Evolutionary conservation across 2,888 invertebrate species (phyloP).

Genomic region (Clivina fossor): DNA sequence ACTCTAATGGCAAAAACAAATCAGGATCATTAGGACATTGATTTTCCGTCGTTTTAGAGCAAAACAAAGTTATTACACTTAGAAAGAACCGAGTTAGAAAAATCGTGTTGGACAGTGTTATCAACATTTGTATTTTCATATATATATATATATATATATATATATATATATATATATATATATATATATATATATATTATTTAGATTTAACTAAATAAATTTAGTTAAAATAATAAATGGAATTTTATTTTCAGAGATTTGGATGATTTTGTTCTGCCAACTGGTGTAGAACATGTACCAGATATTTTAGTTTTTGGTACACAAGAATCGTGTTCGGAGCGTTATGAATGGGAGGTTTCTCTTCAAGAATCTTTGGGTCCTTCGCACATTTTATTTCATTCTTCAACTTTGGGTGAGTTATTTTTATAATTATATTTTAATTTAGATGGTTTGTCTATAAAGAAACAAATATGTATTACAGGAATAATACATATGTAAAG

Average conservation of each 20-base stretch:
- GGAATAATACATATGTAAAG: too few species aligned
- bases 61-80: too few species aligned
- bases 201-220: background rate
- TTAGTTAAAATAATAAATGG: too few species aligned
- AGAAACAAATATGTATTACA: too few species aligned
- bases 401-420: constrained; percentile 70
- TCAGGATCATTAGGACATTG: too few species aligned
- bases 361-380: constrained; percentile 93
- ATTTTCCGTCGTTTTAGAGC: too few species aligned
- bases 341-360: constrained; percentile 85
- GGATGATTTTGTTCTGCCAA: constrained; percentile 88
- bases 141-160: too few species aligned
- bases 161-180: too few species aligned
- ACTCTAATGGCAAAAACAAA: too few species aligned
- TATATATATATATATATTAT: constrained; percentile 6
- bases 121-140: too few species aligned
- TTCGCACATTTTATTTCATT: constrained; percentile 87
- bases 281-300: constrained; percentile 80
- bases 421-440: background rate
- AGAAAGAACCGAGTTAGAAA: too few species aligned
- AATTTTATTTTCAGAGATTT: constrained; percentile 67
- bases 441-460: constrained; percentile 9
- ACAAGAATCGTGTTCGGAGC: constrained; percentile 88
- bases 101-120: too few species aligned
- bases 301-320: constrained; percentile 92